Percentiles rank a stretch among this genome's conserved stretches.
Evolutionary conservation across 2,888 invertebrate genomes (phyloP).

Genomic region (Cryptocephalus primarius): DNA sequence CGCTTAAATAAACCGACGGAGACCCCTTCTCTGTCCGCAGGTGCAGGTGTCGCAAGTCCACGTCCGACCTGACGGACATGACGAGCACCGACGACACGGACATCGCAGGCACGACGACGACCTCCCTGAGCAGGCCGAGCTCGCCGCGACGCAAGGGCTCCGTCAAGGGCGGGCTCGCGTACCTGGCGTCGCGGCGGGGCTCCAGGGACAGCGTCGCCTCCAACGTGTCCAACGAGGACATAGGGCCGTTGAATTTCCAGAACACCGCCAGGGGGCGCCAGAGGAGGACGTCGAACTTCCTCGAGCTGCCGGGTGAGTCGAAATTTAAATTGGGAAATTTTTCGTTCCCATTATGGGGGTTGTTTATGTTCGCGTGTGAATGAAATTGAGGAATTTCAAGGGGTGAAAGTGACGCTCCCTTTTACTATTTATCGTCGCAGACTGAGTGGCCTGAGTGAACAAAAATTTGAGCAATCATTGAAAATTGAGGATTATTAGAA

Average conservation of each 20-base stretch:
- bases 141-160: slow-evolving; percentile 61
- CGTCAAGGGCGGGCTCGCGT: slow-evolving; percentile 60
- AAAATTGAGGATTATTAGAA: no score
- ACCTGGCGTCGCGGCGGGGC: slow-evolving; percentile 74
- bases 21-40: neutral
- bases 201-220: slow-evolving; percentile 48
- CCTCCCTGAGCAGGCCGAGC: slow-evolving; percentile 49
- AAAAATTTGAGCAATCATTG: no score
- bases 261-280: slow-evolving; percentile 67
- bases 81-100: slow-evolving; percentile 31
- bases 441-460: no score
- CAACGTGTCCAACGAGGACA: slow-evolving; percentile 68
- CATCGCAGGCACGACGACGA: slow-evolving; percentile 46
- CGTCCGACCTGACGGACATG: slow-evolving; percentile 62
- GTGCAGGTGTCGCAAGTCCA: slow-evolving; percentile 57
- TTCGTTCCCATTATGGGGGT: no score
- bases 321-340: neutral
- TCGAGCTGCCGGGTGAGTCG: slow-evolving; percentile 69
- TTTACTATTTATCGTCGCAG: no score
- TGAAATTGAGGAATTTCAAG: no score
- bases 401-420: no score
- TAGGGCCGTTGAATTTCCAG: slow-evolving; percentile 71
- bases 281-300: slow-evolving; percentile 73
- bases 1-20: no score
- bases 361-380: no score